phyloP scores from a whole-genome alignment of 2,113 vertebrate genomes.

The Gobiocypris rarus region DNA sequence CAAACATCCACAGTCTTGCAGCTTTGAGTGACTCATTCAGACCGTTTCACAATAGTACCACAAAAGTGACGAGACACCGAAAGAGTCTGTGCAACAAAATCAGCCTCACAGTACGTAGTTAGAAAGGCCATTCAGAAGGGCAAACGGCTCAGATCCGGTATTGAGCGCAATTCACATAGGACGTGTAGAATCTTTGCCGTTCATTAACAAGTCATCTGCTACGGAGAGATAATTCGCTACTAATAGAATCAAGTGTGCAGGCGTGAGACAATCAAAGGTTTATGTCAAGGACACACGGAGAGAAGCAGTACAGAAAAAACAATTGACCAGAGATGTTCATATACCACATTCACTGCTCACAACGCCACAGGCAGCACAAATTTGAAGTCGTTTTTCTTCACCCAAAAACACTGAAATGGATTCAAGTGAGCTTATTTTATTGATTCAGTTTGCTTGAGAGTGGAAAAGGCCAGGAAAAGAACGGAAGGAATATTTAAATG shows the following conservation, averaged over 20 bases:
- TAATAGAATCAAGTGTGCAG: slow-evolving; percentile 43
- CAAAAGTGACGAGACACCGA: not conserved
- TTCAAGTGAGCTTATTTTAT: not conserved
- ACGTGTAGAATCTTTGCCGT: slow-evolving; percentile 16
- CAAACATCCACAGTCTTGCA: not conserved
- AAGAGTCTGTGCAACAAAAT: slow-evolving; percentile 6
- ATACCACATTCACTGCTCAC: not conserved
- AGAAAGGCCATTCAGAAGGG: slow-evolving; percentile 36
- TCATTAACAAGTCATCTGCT: slow-evolving; percentile 53
- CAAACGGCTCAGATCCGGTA: not conserved
- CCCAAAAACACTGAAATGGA: not conserved
- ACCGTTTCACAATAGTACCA: not conserved
- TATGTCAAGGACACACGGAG: slow-evolving; percentile 21
- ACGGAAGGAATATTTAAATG: not conserved
- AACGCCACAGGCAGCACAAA: not conserved
- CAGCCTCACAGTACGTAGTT: slow-evolving; percentile 41
- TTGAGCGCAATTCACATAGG: slow-evolving; percentile 35
- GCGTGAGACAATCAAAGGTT: slow-evolving; percentile 27
- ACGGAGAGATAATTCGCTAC: slow-evolving; percentile 44
- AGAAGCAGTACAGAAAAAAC: not conserved
- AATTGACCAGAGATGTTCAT: not conserved
- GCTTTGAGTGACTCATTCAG: not conserved
- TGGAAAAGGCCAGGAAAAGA: not conserved
- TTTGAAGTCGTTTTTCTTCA: not conserved
- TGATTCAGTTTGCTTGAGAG: not conserved